These are phyloP conservation scores for Trissolcus brochymenae DNA, from an alignment of 2,888 invertebrate species.

Conservation along the genomic window DNA sequence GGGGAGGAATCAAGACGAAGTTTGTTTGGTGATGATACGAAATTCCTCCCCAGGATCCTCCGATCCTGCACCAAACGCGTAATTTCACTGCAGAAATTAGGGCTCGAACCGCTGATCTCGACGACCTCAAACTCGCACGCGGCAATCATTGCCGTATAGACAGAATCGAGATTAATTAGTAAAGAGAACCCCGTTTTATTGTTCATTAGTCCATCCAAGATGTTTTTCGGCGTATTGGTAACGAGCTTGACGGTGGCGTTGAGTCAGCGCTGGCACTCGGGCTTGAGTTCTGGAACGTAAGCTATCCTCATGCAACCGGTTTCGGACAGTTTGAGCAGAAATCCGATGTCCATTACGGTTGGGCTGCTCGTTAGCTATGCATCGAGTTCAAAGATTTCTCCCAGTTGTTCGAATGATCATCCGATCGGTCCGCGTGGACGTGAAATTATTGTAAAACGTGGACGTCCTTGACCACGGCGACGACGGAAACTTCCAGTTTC, in stretches of 20 bases:
- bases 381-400: background rate
- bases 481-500: background rate
- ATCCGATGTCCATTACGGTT: background rate
- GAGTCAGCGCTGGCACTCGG: constrained; percentile 1
- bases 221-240: constrained; percentile 4
- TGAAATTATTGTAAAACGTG: background rate
- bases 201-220: constrained; percentile 4
- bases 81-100: background rate
- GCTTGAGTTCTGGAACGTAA: constrained; percentile 2
- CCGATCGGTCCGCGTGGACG: constrained; percentile 2
- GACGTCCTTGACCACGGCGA: constrained; percentile 4
- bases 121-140: constrained; percentile 12
- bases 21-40: background rate
- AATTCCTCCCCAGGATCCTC: no score
- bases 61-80: background rate
- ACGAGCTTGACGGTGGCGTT: constrained; percentile 7
- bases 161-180: constrained; percentile 13
- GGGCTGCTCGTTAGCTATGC: background rate
- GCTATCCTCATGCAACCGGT: constrained; percentile 2
- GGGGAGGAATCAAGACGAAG: background rate
- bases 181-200: constrained; percentile 4
- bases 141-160: constrained; percentile 12
- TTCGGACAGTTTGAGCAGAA: constrained; percentile 9
- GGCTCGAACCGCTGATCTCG: background rate
- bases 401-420: background rate